Evolutionary conservation across 2,797 vertebrate genomes (phyloP).

Genomic region (Propithecus deckenii): DNA sequence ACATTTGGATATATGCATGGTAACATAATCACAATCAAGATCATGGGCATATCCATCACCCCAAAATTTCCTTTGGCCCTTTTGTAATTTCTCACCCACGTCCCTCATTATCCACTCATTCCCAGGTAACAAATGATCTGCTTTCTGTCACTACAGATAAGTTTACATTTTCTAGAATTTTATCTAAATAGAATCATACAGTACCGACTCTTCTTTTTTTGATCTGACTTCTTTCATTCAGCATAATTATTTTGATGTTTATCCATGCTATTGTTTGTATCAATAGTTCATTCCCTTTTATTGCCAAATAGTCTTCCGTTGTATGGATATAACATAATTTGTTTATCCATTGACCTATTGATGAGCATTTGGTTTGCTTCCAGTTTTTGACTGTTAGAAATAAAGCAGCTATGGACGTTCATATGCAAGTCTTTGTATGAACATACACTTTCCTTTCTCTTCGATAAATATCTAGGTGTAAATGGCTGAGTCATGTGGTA

Average conservation of each 20-base stretch:
- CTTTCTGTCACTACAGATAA: background rate
- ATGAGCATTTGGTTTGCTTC: background rate
- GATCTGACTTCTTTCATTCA: background rate
- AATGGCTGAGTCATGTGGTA: background rate
- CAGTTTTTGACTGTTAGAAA: background rate
- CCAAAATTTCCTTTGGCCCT: background rate
- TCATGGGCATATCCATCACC: background rate
- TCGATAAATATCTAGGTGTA: background rate
- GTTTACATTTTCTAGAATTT: background rate
- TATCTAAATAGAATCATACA: background rate
- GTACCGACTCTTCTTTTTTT: background rate
- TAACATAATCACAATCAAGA: background rate
- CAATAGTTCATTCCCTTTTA: background rate
- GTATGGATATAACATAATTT: background rate
- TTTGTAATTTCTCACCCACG: background rate
- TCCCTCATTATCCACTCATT: background rate
- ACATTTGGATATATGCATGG: background rate
- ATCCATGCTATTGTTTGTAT: background rate
- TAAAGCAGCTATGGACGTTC: background rate
- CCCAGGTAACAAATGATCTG: background rate
- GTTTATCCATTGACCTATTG: background rate
- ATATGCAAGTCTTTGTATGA: background rate
- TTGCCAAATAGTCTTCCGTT: background rate
- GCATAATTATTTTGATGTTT: background rate
- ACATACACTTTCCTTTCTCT: constrained; percentile 2